Conservation (phyloP, 2,113 vertebrate species). For the Pimephales promelas region DNA sequence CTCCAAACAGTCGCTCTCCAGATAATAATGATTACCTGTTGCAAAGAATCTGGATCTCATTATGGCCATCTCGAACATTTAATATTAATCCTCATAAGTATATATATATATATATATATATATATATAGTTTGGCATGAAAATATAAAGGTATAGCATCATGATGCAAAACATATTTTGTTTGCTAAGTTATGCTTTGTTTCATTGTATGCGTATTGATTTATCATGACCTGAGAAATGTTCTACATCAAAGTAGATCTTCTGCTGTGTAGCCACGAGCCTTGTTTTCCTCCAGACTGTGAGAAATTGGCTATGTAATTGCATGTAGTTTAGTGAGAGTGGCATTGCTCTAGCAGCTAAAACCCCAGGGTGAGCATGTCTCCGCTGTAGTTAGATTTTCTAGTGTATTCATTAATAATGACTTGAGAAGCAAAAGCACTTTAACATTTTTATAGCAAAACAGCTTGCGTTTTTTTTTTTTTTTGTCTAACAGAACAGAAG, state of each 20-base stretch:
- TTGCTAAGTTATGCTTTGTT: neutral
- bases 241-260: slow-evolving; percentile 12
- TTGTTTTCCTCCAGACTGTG: slow-evolving; percentile 25
- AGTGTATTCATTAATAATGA: slow-evolving; percentile 44
- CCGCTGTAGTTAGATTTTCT: slow-evolving; percentile 25
- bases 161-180: neutral
- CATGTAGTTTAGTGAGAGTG: slow-evolving; percentile 39
- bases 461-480: neutral
- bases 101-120: too few relatives aligned
- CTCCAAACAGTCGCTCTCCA: neutral
- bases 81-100: slow-evolving; percentile 15
- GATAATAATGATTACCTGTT: slow-evolving; percentile 49
- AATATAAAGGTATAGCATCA: neutral
- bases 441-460: slow-evolving; percentile 31
- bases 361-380: slow-evolving; percentile 34
- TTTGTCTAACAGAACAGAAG: neutral
- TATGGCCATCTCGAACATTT: slow-evolving; percentile 8
- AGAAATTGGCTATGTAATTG: slow-evolving; percentile 45
- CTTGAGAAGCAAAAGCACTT: slow-evolving; percentile 34
- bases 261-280: slow-evolving; percentile 1
- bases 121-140: neutral
- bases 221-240: slow-evolving; percentile 16
- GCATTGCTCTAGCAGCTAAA: slow-evolving; percentile 30
- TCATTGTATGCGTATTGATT: slow-evolving; percentile 22
- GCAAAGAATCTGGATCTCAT: slow-evolving; percentile 36